These are phyloP conservation scores for Platerodrilus igneus DNA, from an alignment of 2,888 invertebrate genomes.

Conservation along the genomic window DNA sequence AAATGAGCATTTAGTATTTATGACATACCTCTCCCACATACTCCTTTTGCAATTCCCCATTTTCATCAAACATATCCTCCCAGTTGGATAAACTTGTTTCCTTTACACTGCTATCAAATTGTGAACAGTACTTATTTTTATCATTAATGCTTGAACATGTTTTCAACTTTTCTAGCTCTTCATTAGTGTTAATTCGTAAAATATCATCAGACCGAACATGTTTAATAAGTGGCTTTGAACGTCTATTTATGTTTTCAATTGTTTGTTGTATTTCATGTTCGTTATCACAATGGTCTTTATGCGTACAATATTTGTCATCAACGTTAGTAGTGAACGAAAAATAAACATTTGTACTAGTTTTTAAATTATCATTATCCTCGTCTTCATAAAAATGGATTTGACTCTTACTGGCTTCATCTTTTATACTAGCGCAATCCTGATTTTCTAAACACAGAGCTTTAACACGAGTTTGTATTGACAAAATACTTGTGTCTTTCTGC, in stretches of 20 bases:
- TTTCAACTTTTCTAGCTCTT: conserved; percentile 15
- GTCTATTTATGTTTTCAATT: conserved; percentile 43
- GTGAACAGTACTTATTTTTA: conserved; percentile 2
- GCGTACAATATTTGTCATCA: too few relatives aligned
- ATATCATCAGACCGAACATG: conserved; percentile 35
- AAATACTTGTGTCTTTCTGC: too few relatives aligned
- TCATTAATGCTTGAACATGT: conserved; percentile 6
- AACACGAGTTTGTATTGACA: too few relatives aligned
- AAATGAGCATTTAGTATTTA: too few relatives aligned
- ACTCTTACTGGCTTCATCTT: too few relatives aligned
- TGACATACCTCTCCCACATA: conserved; percentile 17
- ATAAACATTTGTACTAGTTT: too few relatives aligned
- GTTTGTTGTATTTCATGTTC: conserved; percentile 44
- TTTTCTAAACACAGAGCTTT: too few relatives aligned
- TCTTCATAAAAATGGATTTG: too few relatives aligned
- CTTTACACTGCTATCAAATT: conserved; percentile 1
- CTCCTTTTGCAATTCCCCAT: conserved; percentile 33
- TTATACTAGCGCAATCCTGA: too few relatives aligned
- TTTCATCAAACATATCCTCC: conserved; percentile 45
- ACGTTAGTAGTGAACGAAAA: too few relatives aligned
- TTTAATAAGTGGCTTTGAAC: conserved; percentile 42
- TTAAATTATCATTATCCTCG: too few relatives aligned
- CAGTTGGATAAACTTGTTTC: conserved; percentile 37
- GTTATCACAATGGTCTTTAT: too few relatives aligned
- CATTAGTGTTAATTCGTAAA: conserved; percentile 28